Percentiles rank a stretch among this genome's conserved stretches.
These are phyloP conservation scores for Synchiropus splendidus DNA, from an alignment of 2,113 vertebrate genomes.

Conservation along the genomic window DNA sequence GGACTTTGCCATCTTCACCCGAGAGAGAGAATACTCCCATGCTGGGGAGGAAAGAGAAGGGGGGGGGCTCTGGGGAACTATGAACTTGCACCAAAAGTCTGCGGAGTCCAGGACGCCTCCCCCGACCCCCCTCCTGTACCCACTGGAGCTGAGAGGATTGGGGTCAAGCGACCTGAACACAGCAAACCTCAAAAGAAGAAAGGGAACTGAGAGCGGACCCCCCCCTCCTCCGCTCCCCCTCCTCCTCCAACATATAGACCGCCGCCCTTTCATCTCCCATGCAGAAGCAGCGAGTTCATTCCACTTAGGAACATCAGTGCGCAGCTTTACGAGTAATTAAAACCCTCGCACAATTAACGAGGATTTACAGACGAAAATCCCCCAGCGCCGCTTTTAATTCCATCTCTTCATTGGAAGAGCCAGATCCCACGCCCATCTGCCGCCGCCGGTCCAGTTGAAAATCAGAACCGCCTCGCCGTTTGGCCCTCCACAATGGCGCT, in stretches of 20 bases:
- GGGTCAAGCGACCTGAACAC: constrained; percentile 43
- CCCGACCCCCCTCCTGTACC: constrained; percentile 1
- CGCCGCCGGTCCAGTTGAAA: not conserved
- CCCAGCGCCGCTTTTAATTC: constrained; percentile 54
- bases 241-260: constrained; percentile 18
- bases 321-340: constrained; percentile 30
- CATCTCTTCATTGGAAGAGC: constrained; percentile 50
- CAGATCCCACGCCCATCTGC: not conserved
- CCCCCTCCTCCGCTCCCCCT: constrained; percentile 3
- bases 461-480: too few relatives aligned
- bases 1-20: constrained; percentile 2
- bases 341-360: constrained; percentile 43
- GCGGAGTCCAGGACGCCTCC: constrained; percentile 19
- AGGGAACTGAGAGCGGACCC: constrained; percentile 6
- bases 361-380: constrained; percentile 60
- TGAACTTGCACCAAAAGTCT: constrained; percentile 32
- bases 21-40: constrained; percentile 4
- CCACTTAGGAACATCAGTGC: not conserved
- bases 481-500: too few relatives aligned
- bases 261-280: constrained; percentile 25
- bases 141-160: constrained; percentile 22
- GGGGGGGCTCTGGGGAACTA: constrained; percentile 34
- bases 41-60: constrained; percentile 11
- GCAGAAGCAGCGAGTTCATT: constrained; percentile 22
- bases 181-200: constrained; percentile 42